Evolutionary conservation across 2,888 invertebrate species (phyloP), one percentile per base, ranked within the genome.

Genomic region (Leptogaster cylindrica): DNA sequence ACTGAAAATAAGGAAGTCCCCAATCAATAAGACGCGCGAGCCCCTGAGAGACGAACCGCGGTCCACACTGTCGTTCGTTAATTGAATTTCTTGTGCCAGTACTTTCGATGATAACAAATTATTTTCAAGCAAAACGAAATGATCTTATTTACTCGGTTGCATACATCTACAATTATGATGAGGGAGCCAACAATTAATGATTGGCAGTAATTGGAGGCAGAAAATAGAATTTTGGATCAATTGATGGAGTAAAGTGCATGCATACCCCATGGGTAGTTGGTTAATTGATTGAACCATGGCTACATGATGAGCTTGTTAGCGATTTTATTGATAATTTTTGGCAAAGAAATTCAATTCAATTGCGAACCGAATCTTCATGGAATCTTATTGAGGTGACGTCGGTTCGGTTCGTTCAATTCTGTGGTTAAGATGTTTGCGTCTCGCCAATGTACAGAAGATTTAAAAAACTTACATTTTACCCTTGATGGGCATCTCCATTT

Each of bases 141-240:
- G 39, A 55, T 55, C 39, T 36, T 36, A 36, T 36, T 55, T 55
- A 23, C 39, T 31, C 36, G 23, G 10, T 23, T 55, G 23, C 39
- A 55, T 52, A 55, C 55, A 55, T 55, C 55, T 55, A 36, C 55
- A 55, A 55, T 50, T 64, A 50, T 51, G 68, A 68, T 58, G 61
- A 68, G 61, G 66, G 66, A 68, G 61, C 51, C 61, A 51, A 51
- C 66, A 68, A 66, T 68, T 68, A 68, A 66, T 66, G 69, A 69
- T 69, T 69, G 69, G 66, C 66, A 67, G 69, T 69, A 69, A 69
- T 69, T 69, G 69, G 63, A 69, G 67, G 55, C 69, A 67, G 64
- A 69, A 69, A 69, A 69, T 69, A 69, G 55, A 69, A 67, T 66
- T 69, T 67, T 64, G 64, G 67, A 69, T 69, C 69, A 69, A 69